A percentile compares a stretch with the other conserved stretches of the same genome.
Conservation (phyloP, 2,888 invertebrate genomes). For the Tenodera sinensis region DNA sequence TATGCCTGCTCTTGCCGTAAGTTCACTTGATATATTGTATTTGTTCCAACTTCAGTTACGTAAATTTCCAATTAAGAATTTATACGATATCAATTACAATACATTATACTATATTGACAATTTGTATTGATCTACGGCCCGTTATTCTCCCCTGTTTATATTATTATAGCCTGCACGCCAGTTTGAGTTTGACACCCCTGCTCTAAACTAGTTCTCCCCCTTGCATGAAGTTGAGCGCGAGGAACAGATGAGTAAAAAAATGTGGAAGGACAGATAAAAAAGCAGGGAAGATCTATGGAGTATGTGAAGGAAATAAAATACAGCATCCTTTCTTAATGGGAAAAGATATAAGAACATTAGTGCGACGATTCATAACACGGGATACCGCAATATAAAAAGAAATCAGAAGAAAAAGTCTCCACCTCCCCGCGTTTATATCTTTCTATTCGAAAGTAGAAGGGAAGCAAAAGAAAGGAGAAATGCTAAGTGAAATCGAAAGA, state of each 20-base stretch:
- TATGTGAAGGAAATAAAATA: constrained; percentile 8
- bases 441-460: neutral
- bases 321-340: constrained; percentile 9
- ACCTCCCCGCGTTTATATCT: neutral
- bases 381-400: neutral
- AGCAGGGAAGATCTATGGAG: neutral
- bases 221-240: constrained; percentile 1
- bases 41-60: too few relatives aligned
- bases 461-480: neutral
- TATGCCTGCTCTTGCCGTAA: too few relatives aligned
- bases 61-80: too few relatives aligned
- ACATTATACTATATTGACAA: too few relatives aligned
- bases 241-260: constrained; percentile 8
- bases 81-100: too few relatives aligned
- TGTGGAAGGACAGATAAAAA: neutral
- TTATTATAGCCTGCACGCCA: too few relatives aligned
- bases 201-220: neutral
- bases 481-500: neutral
- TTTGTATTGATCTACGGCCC: too few relatives aligned
- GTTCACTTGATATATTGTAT: too few relatives aligned
- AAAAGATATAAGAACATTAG: constrained; percentile 15
- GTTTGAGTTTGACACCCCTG: neutral
- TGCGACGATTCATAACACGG: neutral
- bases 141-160: too few relatives aligned
- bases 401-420: neutral